Evolutionary conservation across 2,797 vertebrate species (phyloP), one percentile per base, ranked within the genome.

Genomic region (Epinephelus coioides): DNA sequence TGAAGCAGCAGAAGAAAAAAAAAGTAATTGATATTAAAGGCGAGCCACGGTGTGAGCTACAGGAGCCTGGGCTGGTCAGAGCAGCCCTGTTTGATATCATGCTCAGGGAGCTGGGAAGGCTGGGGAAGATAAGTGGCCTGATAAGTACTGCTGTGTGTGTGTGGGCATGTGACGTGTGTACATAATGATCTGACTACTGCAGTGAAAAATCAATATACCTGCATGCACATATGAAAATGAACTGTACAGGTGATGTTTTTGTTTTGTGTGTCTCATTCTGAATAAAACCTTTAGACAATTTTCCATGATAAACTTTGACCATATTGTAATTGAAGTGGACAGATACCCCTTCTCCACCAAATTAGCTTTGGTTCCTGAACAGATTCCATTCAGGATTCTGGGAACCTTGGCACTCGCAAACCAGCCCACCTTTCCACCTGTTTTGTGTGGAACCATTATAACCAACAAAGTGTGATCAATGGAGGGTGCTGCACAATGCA

Each of bases 21-120:
- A 91, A 92, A 93, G 90, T 86, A 73, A 90, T 89, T 92, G 90
- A 88, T 92, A 93, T 91, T 89, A 91, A 87, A 91, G 72, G 74
- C 59, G n/a, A 81, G 88, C 64, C 53, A 12, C n/a, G 25, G 86
- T 73, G 79, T 84, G 86, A 88, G 88, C 81, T 85, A 83, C 84
- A 79, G 85, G 79, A 88, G 87, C 72, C 79, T 38, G 40, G 51
- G 60, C 81, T 78, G 91, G 85, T 89, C 85, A 83, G 84, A 79
- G 84, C 71, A 34, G 70, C 85, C 72, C 83, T 78, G 83, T 84
- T 91, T 90, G 84, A 92, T 90, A 84, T 90, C 82, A 83, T 51
- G 83, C 87, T 84, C 77, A 76, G 68, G 91, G 87, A 89, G 76
- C 55, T 30, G 64, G 57, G 50, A 43, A 82, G 81, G 80, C 67